Percentiles rank a stretch among this genome's conserved stretches.
Evolutionary conservation across 2,888 invertebrate genomes (phyloP).

Genomic region (Capitulum mitella): DNA sequence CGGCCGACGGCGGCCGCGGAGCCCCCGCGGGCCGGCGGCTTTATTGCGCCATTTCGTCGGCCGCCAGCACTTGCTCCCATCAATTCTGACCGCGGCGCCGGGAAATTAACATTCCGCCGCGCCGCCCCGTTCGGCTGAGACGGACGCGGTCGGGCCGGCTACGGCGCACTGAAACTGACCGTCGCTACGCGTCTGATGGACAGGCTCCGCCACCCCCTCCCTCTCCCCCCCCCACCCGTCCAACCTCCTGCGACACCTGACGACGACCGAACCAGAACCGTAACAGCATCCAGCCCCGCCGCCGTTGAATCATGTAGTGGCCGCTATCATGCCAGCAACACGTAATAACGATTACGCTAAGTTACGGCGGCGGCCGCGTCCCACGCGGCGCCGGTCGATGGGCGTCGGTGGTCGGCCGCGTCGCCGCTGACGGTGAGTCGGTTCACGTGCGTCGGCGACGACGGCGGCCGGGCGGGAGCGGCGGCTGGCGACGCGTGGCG

Average conservation of each 20-base stretch:
- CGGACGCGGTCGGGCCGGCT: too few relatives aligned
- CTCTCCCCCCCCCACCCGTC: too few relatives aligned
- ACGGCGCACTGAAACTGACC: too few relatives aligned
- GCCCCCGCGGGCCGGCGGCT: not conserved
- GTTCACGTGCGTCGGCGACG: not conserved
- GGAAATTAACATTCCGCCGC: conserved; percentile 8
- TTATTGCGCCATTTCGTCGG: not conserved
- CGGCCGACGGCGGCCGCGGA: not conserved
- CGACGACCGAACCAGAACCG: too few relatives aligned
- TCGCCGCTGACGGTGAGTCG: conserved; percentile 1
- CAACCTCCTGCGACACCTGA: too few relatives aligned
- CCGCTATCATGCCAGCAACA: not conserved
- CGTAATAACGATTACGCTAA: conserved; percentile 1
- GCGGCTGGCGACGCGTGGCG: not conserved
- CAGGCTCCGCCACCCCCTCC: too few relatives aligned
- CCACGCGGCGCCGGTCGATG: not conserved
- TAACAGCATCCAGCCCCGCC: too few relatives aligned
- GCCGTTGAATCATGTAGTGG: not conserved
- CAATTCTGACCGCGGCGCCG: not conserved
- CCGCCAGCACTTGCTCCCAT: not conserved
- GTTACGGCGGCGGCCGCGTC: not conserved
- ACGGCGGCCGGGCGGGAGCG: not conserved
- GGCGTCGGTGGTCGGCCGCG: not conserved
- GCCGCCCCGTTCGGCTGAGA: not conserved
- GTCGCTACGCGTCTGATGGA: too few relatives aligned